Percentiles rank a stretch among this genome's conserved stretches.
Evolutionary conservation across 2,113 vertebrate genomes (phyloP).

Genomic region (Cyprinodon variegatus): DNA sequence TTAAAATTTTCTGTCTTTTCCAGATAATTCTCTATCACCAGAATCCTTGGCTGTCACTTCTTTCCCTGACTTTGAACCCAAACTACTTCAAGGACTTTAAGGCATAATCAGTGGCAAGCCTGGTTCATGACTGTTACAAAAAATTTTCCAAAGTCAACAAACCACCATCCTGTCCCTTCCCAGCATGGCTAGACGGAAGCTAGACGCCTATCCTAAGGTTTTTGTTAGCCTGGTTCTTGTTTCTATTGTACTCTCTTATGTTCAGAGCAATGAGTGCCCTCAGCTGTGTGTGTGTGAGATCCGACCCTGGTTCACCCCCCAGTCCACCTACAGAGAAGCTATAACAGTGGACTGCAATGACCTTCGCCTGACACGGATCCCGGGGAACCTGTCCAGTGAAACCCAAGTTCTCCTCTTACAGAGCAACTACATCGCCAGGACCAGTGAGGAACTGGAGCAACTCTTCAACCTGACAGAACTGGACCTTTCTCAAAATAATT

Average conservation of each 20-base stretch:
- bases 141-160: constrained; percentile 48
- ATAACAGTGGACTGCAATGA: constrained; percentile 98
- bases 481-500: constrained; percentile 98
- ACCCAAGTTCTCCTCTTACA: constrained; percentile 97
- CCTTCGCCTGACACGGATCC: constrained; percentile 92
- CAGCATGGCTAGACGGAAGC: constrained; percentile 84
- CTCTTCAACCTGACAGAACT: constrained; percentile 95
- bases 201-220: constrained; percentile 67
- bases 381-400: constrained; percentile 93
- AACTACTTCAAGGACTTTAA: constrained; percentile 39
- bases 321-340: constrained; percentile 97
- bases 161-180: constrained; percentile 48
- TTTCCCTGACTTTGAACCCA: constrained; percentile 11
- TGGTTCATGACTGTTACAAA: constrained; percentile 71
- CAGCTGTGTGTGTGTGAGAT: constrained; percentile 97
- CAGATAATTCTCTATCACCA: constrained; percentile 50
- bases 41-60: constrained; percentile 38
- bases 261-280: constrained; percentile 88
- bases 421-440: constrained; percentile 95
- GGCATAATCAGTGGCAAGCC: constrained; percentile 38
- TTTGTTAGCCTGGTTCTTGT: constrained; percentile 80
- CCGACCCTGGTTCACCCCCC: constrained; percentile 97
- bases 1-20: constrained; percentile 45
- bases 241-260: constrained; percentile 79
- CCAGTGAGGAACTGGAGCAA: constrained; percentile 90